These are phyloP conservation scores for Austrofundulus limnaeus DNA, from an alignment of 2,113 vertebrate genomes.

Conservation along the genomic window DNA sequence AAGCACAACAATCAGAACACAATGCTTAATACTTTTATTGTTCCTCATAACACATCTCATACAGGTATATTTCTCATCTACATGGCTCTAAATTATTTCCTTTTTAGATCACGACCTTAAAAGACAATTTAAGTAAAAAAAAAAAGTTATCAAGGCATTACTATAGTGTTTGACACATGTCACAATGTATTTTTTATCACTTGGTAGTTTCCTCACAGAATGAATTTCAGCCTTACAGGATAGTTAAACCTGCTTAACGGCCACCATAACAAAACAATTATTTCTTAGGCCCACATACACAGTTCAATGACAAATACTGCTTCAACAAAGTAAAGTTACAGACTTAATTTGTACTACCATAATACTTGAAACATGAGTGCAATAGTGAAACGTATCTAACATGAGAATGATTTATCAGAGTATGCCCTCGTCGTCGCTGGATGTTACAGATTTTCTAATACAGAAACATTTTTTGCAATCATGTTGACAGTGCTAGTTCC, in stretches of 20 bases:
- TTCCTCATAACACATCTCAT: constrained; percentile 53
- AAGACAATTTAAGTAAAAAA: neutral
- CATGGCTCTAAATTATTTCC: constrained; percentile 25
- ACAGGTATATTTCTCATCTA: constrained; percentile 41
- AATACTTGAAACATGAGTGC: constrained; percentile 33
- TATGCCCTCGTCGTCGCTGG: constrained; percentile 19
- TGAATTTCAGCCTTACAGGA: constrained; percentile 23
- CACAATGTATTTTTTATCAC: constrained; percentile 1
- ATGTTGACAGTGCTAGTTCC: constrained; percentile 3
- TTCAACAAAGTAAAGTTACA: constrained; percentile 43
- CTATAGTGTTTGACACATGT: constrained; percentile 8
- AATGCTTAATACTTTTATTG: constrained; percentile 48
- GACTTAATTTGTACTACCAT: constrained; percentile 39
- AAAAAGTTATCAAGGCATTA: neutral
- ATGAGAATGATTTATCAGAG: constrained; percentile 29
- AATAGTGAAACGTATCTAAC: constrained; percentile 31
- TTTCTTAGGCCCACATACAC: constrained; percentile 40
- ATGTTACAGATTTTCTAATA: neutral
- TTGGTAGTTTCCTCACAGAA: constrained; percentile 4
- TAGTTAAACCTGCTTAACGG: neutral
- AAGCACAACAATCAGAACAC: neutral
- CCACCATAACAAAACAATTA: constrained; percentile 1
- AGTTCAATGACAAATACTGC: constrained; percentile 50
- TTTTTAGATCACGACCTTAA: constrained; percentile 25
- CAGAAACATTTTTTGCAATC: constrained; percentile 7